Evolutionary conservation across 2,797 vertebrate genomes (phyloP).

Genomic region (Cichlasoma orientale): DNA sequence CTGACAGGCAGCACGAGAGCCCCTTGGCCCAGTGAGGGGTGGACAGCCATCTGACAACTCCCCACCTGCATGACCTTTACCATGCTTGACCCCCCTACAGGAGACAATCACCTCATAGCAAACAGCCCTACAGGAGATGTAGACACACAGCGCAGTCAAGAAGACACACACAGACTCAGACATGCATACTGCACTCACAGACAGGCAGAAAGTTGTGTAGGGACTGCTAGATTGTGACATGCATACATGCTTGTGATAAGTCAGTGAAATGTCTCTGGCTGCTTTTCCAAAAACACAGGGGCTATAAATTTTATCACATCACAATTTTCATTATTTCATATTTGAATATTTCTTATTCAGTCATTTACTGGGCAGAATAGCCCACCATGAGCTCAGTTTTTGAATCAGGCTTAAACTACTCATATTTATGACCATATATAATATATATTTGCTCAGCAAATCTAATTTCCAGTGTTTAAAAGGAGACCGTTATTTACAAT

Average conservation of each 20-base stretch:
- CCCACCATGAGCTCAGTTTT: too few species aligned
- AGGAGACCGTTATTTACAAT: too few species aligned
- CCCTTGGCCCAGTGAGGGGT: conserved; percentile 70
- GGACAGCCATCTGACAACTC: conserved; percentile 77
- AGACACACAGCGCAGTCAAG: conserved; percentile 45
- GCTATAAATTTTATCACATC: not conserved
- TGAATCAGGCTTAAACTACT: not conserved
- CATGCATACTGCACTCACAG: not conserved
- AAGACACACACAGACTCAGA: conserved; percentile 34
- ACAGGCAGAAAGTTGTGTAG: conserved; percentile 27
- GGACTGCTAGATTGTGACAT: conserved; percentile 10
- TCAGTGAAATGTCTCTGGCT: not conserved
- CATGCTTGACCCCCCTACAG: conserved; percentile 78
- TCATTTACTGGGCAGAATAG: not conserved
- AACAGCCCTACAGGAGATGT: conserved; percentile 70
- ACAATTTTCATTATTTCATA: not conserved
- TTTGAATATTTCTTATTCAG: not conserved
- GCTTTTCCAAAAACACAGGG: not conserved
- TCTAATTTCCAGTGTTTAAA: too few species aligned
- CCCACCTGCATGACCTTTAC: conserved; percentile 85
- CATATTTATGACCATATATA: not conserved
- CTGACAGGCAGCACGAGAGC: conserved; percentile 68
- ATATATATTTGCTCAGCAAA: too few species aligned
- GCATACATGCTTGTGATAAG: not conserved
- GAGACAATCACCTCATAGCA: conserved; percentile 76